Evolutionary conservation across 2,113 vertebrate genomes (phyloP).

Genomic region (Setophaga petechia): DNA sequence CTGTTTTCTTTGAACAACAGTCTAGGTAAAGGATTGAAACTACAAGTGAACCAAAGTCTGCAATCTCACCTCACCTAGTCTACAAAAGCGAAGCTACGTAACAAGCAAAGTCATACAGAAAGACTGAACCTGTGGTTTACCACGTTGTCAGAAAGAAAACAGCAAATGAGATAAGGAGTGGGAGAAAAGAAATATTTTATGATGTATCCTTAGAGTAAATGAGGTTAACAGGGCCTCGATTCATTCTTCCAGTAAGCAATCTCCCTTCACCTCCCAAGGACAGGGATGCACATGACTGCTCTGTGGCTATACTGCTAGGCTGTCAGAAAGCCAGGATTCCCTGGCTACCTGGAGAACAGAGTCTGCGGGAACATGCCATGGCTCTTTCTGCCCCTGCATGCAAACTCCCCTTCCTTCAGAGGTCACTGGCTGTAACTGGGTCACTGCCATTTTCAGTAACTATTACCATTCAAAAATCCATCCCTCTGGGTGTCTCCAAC

Average conservation of each 20-base stretch:
- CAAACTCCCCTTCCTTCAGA: background rate
- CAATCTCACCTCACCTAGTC: background rate
- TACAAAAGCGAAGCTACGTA: background rate
- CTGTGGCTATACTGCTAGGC: too few species aligned
- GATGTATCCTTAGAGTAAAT: background rate
- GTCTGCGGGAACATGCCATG: background rate
- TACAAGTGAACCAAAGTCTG: background rate
- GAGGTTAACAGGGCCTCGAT: background rate
- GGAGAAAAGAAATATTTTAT: background rate
- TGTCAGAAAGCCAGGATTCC: background rate
- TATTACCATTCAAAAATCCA: background rate
- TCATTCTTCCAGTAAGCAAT: background rate
- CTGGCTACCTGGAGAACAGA: background rate
- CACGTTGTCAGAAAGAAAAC: background rate
- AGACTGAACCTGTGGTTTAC: background rate
- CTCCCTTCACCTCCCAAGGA: background rate
- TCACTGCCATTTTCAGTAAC: background rate
- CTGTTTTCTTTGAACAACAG: background rate
- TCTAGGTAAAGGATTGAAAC: background rate
- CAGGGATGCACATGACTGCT: rapidly evolving
- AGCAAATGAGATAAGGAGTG: background rate
- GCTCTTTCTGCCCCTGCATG: background rate
- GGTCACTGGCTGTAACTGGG: background rate
- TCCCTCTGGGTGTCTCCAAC: background rate
- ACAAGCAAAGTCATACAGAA: background rate